Conservation (phyloP, 2,888 invertebrate genomes). For the Pollenia amentaria region DNA sequence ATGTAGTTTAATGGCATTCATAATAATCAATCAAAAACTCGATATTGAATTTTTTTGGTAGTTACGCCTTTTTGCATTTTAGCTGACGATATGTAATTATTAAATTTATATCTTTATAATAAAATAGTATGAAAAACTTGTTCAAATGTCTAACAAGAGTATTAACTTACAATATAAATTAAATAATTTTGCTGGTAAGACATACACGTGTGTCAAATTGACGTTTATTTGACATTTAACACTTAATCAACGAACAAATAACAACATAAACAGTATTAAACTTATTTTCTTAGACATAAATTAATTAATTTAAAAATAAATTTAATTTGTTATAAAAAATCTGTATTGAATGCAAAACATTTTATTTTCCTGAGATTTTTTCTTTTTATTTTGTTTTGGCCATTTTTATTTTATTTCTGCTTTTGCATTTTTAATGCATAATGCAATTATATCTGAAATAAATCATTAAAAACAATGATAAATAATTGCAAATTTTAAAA, state of each 20-base stretch:
- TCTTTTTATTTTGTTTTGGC: background rate
- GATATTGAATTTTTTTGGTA: too few species aligned
- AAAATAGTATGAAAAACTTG: too few species aligned
- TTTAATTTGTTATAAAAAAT: too few species aligned
- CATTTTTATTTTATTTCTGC: background rate
- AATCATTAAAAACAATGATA: constrained; percentile 6
- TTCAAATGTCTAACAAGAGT: background rate
- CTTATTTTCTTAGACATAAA: too few species aligned
- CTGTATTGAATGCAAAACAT: background rate
- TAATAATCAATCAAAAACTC: too few species aligned
- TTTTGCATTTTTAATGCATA: constrained; percentile 10
- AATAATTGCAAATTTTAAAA: background rate
- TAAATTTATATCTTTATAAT: too few species aligned
- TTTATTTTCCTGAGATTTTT: constrained; percentile 17
- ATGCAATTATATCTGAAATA: constrained; percentile 4
- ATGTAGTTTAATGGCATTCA: too few species aligned
- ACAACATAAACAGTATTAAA: background rate
- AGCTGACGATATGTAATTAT: too few species aligned
- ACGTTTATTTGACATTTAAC: constrained; percentile 54
- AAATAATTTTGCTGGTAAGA: background rate
- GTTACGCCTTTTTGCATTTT: too few species aligned
- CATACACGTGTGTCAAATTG: constrained; percentile 39
- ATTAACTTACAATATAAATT: constrained; percentile 27
- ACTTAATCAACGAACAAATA: constrained; percentile 29
- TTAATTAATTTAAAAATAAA: too few species aligned